A percentile compares a stretch with the other conserved stretches of the same genome.
Evolutionary conservation across 2,113 vertebrate genomes (phyloP).

Genomic region (Pseudonaja textilis): DNA sequence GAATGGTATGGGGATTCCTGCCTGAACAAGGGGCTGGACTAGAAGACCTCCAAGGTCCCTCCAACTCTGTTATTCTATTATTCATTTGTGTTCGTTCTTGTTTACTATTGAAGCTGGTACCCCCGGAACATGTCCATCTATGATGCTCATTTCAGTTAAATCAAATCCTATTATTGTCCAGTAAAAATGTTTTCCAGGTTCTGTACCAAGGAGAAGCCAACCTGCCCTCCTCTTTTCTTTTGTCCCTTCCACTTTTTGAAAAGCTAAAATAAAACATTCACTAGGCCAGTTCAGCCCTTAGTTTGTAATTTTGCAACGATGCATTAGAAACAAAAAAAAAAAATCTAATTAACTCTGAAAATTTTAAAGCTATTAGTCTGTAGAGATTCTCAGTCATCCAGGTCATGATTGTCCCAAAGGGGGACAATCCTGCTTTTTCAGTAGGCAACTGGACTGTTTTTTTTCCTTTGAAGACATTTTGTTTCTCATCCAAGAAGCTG

Average conservation of each 20-base stretch:
- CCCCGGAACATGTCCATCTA: not conserved
- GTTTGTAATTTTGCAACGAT: not conserved
- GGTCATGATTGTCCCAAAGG: no score
- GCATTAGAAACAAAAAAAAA: conserved; percentile 16
- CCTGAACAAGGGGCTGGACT: not conserved
- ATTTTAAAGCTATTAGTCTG: not conserved
- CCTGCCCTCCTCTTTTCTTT: not conserved
- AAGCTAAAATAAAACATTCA: not conserved
- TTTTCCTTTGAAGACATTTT: no score
- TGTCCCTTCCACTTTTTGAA: not conserved
- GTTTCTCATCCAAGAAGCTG: no score
- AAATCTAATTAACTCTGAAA: conserved; percentile 9
- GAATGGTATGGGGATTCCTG: not conserved
- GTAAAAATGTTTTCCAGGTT: not conserved
- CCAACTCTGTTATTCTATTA: not conserved
- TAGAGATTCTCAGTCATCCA: no score
- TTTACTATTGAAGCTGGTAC: not conserved
- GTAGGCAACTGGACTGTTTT: no score
- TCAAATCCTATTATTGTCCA: not conserved
- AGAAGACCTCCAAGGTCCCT: not conserved
- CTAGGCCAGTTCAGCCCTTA: not conserved
- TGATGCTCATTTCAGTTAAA: not conserved
- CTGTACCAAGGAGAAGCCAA: not conserved
- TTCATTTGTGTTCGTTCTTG: not conserved
- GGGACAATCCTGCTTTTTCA: no score